Percentiles rank a stretch among this genome's conserved stretches.
These are phyloP conservation scores for Discoglossus pictus DNA, from an alignment of 2,797 vertebrate genomes.

Conservation along the genomic window DNA sequence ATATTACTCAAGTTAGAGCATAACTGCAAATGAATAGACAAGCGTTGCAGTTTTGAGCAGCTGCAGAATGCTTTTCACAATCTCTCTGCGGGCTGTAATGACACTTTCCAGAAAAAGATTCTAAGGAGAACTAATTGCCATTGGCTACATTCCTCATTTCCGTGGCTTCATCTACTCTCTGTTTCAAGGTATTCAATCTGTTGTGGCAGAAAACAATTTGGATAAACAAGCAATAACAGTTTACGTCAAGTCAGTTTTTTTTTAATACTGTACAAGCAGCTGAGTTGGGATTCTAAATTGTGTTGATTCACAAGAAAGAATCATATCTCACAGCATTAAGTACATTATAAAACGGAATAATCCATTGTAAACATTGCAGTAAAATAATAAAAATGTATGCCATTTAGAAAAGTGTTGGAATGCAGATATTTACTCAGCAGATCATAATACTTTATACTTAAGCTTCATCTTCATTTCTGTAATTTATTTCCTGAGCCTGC, in stretches of 20 bases:
- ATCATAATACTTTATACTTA: too few relatives aligned
- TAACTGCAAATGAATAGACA: slow-evolving; percentile 40
- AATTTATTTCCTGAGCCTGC: slow-evolving; percentile 29
- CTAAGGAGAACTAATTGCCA: slow-evolving; percentile 45
- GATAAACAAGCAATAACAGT: slow-evolving; percentile 42
- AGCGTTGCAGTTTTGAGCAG: slow-evolving; percentile 41
- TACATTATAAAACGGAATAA: slow-evolving; percentile 4
- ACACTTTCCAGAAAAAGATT: slow-evolving; percentile 37
- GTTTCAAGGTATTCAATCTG: slow-evolving; percentile 51
- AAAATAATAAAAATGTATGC: neutral
- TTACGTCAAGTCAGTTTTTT: slow-evolving; percentile 32
- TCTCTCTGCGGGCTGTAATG: slow-evolving; percentile 40
- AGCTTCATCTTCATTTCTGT: slow-evolving; percentile 19
- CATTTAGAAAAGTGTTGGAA: too few relatives aligned
- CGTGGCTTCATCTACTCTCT: slow-evolving; percentile 33
- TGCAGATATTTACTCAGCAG: too few relatives aligned
- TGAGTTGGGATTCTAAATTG: slow-evolving; percentile 21
- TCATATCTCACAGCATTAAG: slow-evolving; percentile 22
- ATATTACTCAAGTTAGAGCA: slow-evolving; percentile 39
- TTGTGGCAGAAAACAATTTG: slow-evolving; percentile 46
- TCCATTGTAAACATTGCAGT: neutral
- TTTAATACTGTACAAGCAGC: slow-evolving; percentile 33
- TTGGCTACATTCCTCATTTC: slow-evolving; percentile 47
- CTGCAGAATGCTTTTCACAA: slow-evolving; percentile 39
- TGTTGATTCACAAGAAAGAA: slow-evolving; percentile 16